Evolutionary conservation across 1,140 invertebrate genomes (phyloP).

Genomic region (Bursaphelenchus mucronatus): DNA sequence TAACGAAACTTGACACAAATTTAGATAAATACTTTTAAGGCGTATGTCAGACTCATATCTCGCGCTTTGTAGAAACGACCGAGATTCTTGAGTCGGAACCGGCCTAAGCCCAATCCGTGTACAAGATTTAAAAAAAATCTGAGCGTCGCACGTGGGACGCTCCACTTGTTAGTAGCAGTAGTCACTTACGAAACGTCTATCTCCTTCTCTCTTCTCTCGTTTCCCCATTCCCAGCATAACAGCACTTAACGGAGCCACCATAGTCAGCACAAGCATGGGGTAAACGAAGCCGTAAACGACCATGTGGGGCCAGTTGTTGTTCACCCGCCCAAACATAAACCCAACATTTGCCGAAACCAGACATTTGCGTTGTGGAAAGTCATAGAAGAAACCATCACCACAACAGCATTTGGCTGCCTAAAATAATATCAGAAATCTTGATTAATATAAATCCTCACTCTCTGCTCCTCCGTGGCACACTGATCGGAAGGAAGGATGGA

Average conservation of each 20-base stretch:
- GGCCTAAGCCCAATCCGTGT: no score
- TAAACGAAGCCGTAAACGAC: slow-evolving; percentile 56
- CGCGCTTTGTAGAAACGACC: no score
- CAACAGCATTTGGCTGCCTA: slow-evolving; percentile 59
- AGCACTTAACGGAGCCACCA: slow-evolving; percentile 54
- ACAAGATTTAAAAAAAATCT: no score
- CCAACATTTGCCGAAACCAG: slow-evolving; percentile 56
- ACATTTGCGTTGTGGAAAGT: slow-evolving; percentile 41
- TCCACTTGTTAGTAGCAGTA: neutral
- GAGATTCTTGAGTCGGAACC: no score
- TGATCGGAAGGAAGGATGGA: slow-evolving; percentile 59
- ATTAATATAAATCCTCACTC: slow-evolving; percentile 33
- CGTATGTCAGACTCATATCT: no score
- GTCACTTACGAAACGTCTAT: slow-evolving; percentile 51
- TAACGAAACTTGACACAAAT: no score
- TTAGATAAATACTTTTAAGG: no score
- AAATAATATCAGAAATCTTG: slow-evolving; percentile 14
- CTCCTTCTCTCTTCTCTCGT: slow-evolving; percentile 57
- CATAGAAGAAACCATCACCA: slow-evolving; percentile 51
- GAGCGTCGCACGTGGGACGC: no score
- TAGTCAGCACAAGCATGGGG: slow-evolving; percentile 55
- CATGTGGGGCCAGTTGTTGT: slow-evolving; percentile 47
- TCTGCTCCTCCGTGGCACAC: slow-evolving; percentile 59
- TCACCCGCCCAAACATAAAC: slow-evolving; percentile 56
- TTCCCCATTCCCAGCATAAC: slow-evolving; percentile 60